Base-by-base conservation (phyloP, 2,113 vertebrate species). In the Lepisosteus oculatus region DNA sequence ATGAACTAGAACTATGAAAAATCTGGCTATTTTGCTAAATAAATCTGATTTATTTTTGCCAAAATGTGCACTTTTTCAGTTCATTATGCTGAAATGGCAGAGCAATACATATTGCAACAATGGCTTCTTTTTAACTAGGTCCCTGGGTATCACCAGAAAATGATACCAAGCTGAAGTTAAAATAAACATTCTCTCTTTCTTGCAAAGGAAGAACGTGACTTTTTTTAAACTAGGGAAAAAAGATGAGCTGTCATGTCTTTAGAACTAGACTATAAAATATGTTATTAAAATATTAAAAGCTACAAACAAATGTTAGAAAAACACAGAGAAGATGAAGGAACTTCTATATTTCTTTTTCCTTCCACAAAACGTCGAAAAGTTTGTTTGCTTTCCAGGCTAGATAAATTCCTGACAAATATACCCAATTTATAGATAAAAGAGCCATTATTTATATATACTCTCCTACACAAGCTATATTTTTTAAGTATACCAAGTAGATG, bases 281-380 rank as follows among this genome's bases (percentile, higher is more conserved):
- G 8, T 47, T 45, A 66, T 45, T 66, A 66, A 66, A 66, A 13
- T 43, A 65, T 43, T 43, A 65, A 65, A 43, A 43, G 42, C 62
- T 65, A 3, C 13, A 67, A 51, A 47, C 66, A 68, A 68, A 55
- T 68, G 47, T 54, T 55, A 45, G n/a, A 68, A 15, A 67, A 67
- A 67, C 12, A 67, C 3, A 55, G 9, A 68, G 3, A 14, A 68
- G 42, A 4, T n/a, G 66, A n/a, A 55, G 66, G 57, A 15, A 13
- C n/a, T 59, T 55, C n/a, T 51, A 51, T 51, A 6, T 51, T 51
- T 6, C 5, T 51, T 51, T 64, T 43, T 51, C 65, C 51, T 67
- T 47, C 47, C 44, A 15, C 65, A 3, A 51, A 67, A n/a, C 45
- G 15, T 5, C 13, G 11, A 55, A 68, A 68, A 41, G 15, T 54